These are phyloP conservation scores for Ectropis crepuscularia DNA, from an alignment of 2,888 invertebrate species.

Conservation along the genomic window DNA sequence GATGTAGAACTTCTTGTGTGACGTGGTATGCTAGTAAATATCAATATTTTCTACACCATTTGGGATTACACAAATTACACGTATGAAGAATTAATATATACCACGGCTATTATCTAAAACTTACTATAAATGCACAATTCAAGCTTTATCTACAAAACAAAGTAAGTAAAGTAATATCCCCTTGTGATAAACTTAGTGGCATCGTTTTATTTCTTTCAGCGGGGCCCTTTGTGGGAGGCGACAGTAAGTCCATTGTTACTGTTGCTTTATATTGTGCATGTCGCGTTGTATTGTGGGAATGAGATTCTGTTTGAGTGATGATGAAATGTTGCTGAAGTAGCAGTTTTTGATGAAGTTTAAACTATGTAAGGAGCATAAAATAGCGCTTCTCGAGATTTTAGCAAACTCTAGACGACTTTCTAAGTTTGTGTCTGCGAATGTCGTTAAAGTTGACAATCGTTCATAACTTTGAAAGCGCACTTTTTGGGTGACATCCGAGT, in stretches of 20 bases:
- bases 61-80: no score
- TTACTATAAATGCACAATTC: constrained; percentile 15
- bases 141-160: constrained; percentile 29
- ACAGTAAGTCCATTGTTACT: constrained; percentile 59
- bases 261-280: constrained; percentile 68
- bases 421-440: no score
- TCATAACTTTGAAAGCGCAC: no score
- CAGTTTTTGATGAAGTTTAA: constrained; percentile 5
- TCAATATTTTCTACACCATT: no score
- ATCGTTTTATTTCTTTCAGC: constrained; percentile 49
- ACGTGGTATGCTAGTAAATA: no score
- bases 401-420: no score
- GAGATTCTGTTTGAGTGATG: constrained; percentile 33
- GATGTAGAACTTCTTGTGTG: no score
- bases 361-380: neutral
- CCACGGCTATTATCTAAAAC: neutral
- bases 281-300: constrained; percentile 48
- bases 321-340: constrained; percentile 11
- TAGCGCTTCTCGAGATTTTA: neutral
- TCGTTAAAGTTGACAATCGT: no score
- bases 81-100: no score
- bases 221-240: constrained; percentile 54
- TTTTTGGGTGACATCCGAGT: no score
- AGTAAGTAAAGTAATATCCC: constrained; percentile 38
- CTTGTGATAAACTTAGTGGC: constrained; percentile 37